Evolutionary conservation across 2,888 invertebrate genomes (phyloP).

Genomic region (Dasypogon diadema): DNA sequence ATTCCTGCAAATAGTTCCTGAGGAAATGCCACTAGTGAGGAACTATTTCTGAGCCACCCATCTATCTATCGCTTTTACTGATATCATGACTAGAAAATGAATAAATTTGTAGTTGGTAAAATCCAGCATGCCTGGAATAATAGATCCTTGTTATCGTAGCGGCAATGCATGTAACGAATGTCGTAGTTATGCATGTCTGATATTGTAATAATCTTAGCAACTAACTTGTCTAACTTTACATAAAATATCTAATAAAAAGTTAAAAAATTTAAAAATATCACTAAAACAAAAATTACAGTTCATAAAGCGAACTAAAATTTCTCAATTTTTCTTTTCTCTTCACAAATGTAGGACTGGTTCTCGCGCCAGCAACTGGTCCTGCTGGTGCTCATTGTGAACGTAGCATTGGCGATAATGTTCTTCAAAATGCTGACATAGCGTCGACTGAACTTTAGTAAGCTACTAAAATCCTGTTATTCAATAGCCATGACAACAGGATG

Average conservation of each 20-base stretch:
- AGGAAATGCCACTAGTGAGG: too few relatives aligned
- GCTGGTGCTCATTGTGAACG: conserved; percentile 93
- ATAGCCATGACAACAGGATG: conserved; percentile 57
- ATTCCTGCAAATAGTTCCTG: too few relatives aligned
- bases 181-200: conserved; percentile 22
- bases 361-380: conserved; percentile 95
- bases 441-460: conserved; percentile 61
- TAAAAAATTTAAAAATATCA: neutral
- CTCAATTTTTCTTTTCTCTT: conserved; percentile 62
- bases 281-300: neutral
- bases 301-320: conserved; percentile 14
- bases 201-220: conserved; percentile 15
- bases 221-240: conserved; percentile 39
- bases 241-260: conserved; percentile 14
- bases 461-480: conserved; percentile 55
- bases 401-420: conserved; percentile 94
- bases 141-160: too few relatives aligned
- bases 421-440: conserved; percentile 96
- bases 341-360: conserved; percentile 86
- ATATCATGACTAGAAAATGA: too few relatives aligned
- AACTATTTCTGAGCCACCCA: too few relatives aligned
- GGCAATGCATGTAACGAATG: conserved; percentile 10
- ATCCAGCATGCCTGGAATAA: too few relatives aligned
- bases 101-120: too few relatives aligned
- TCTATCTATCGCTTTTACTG: too few relatives aligned